A percentile compares a stretch with the other conserved stretches of the same genome.
phyloP scores from a whole-genome alignment of 2,113 vertebrate genomes.

The Leptodactylus fuscus region DNA sequence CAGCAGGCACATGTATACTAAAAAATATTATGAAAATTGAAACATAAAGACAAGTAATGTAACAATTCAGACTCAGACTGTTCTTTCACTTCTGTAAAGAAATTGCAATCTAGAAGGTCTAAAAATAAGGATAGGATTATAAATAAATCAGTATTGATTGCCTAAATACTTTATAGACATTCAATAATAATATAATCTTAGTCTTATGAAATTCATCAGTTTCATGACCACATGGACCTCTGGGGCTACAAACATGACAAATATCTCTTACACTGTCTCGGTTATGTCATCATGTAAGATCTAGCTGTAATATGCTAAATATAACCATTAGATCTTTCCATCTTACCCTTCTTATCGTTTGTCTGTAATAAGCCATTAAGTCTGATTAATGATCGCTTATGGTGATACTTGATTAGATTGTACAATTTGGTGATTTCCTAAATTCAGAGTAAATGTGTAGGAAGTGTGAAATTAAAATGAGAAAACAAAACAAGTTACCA shows the following conservation, averaged over 20 bases:
- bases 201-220: too few relatives aligned
- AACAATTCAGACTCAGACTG: too few relatives aligned
- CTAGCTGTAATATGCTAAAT: too few relatives aligned
- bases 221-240: background rate
- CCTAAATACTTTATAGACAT: background rate
- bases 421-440: background rate
- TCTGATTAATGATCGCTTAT: background rate
- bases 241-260: background rate
- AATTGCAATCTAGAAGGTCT: too few relatives aligned
- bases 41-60: too few relatives aligned
- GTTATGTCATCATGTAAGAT: background rate
- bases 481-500: constrained; percentile 21
- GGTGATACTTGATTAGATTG: background rate
- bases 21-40: too few relatives aligned
- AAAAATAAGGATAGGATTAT: too few relatives aligned
- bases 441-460: constrained; percentile 29
- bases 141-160: background rate
- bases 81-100: too few relatives aligned
- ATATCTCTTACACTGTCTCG: background rate
- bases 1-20: too few relatives aligned
- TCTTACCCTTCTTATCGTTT: background rate
- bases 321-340: too few relatives aligned
- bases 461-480: constrained; percentile 20
- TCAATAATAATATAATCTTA: background rate
- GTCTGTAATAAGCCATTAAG: background rate